phyloP scores from a whole-genome alignment of 1,140 invertebrate genomes.

The Eciton burchellii region DNA sequence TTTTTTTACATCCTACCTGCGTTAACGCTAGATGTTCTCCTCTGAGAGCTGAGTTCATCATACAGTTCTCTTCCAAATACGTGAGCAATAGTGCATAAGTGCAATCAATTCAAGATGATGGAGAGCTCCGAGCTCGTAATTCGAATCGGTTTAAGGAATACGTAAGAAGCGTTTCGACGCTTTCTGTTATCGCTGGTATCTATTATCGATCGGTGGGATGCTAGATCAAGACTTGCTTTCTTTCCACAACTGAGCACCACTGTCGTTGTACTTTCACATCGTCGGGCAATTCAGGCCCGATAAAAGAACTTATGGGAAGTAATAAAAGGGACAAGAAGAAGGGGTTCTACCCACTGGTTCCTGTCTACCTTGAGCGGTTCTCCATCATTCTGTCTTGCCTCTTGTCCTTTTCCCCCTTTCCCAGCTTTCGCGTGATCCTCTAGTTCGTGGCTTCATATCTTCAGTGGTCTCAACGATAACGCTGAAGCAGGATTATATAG shows the following conservation, averaged over 20 bases:
- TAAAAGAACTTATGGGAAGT: constrained; percentile 67
- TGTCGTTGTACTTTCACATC: constrained; percentile 77
- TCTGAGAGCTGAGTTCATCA: too few species aligned
- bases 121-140: too few species aligned
- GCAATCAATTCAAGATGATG: too few species aligned
- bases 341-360: constrained; percentile 72
- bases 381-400: constrained; percentile 59
- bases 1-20: too few species aligned
- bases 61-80: too few species aligned
- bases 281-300: constrained; percentile 54
- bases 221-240: constrained; percentile 26
- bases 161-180: too few species aligned
- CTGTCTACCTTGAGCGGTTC: constrained; percentile 76
- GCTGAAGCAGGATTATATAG: background rate
- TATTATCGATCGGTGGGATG: constrained; percentile 1
- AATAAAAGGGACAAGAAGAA: constrained; percentile 66
- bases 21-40: too few species aligned
- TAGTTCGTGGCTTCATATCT: background rate
- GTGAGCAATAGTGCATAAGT: too few species aligned
- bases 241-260: constrained; percentile 69
- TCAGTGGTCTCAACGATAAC: background rate
- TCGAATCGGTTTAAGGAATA: too few species aligned
- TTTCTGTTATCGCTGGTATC: too few species aligned
- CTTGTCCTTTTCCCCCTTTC: constrained; percentile 31
- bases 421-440: constrained; percentile 41